Evolutionary conservation across 1,140 invertebrate genomes (phyloP).

Genomic region (Chymomyza costata): DNA sequence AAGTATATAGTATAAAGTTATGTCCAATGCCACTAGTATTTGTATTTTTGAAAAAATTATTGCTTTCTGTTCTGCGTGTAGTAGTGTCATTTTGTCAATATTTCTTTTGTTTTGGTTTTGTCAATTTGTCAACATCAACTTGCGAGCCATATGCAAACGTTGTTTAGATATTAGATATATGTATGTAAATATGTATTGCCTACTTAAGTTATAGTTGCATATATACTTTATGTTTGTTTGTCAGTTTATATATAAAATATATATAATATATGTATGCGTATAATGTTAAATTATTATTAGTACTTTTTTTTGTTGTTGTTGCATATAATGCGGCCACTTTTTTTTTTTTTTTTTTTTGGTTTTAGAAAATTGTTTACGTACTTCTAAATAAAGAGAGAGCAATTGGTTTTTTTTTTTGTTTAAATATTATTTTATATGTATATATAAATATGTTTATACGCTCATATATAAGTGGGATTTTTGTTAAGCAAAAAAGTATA

Average conservation of each 20-base stretch:
- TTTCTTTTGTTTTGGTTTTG: too few species aligned
- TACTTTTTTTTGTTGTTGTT: too few species aligned
- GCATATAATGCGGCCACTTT: neutral
- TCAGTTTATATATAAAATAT: constrained; percentile 19
- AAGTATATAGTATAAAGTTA: constrained; percentile 44
- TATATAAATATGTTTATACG: constrained; percentile 42
- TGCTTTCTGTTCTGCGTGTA: constrained; percentile 59
- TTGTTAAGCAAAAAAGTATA: constrained; percentile 64
- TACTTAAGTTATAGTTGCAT: constrained; percentile 65
- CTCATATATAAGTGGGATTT: constrained; percentile 36
- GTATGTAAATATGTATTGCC: too few species aligned
- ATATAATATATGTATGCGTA: constrained; percentile 45
- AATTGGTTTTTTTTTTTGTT: constrained; percentile 51
- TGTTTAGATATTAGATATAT: constrained; percentile 54
- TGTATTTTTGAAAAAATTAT: constrained; percentile 59
- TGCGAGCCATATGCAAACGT: constrained; percentile 65
- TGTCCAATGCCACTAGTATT: constrained; percentile 57
- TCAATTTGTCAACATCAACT: constrained; percentile 15
- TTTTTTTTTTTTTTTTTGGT: constrained; percentile 23
- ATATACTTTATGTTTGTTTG: constrained; percentile 16
- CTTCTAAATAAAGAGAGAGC: constrained; percentile 70
- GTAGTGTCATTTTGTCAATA: constrained; percentile 49
- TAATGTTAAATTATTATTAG: constrained; percentile 41
- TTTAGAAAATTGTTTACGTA: constrained; percentile 64
- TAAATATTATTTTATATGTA: constrained; percentile 51